These are phyloP conservation scores for Anadara kagoshimensis DNA, from an alignment of 1,140 invertebrate genomes.

Conservation along the genomic window DNA sequence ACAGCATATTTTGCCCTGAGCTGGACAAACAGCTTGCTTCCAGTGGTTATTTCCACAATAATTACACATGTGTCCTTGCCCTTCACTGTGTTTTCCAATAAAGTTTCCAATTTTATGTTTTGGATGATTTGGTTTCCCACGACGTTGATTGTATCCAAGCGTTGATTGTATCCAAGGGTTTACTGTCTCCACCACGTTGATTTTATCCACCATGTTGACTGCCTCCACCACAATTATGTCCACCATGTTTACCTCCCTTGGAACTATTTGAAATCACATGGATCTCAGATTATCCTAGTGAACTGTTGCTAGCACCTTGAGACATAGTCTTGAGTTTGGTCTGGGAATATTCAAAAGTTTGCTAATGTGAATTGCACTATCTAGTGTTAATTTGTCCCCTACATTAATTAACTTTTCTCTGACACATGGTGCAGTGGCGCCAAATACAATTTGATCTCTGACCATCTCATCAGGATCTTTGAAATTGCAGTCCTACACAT, in stretches of 20 bases:
- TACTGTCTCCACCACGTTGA: too few species aligned
- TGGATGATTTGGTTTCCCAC: too few species aligned
- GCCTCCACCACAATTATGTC: neutral
- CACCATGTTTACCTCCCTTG: too few species aligned
- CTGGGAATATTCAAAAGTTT: slow-evolving; percentile 30
- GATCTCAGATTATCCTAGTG: too few species aligned
- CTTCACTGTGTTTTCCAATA: too few species aligned
- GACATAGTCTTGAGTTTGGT: slow-evolving; percentile 35
- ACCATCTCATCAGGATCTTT: slow-evolving; percentile 30
- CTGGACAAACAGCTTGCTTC: slow-evolving; percentile 9
- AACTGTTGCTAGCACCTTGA: too few species aligned
- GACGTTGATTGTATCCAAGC: too few species aligned
- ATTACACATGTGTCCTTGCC: too few species aligned
- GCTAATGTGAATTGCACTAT: slow-evolving; percentile 39
- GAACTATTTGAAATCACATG: too few species aligned
- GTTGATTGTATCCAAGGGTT: too few species aligned
- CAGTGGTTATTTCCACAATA: slow-evolving; percentile 6
- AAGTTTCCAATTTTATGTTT: too few species aligned
- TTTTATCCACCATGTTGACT: neutral
- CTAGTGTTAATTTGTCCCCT: slow-evolving; percentile 38
- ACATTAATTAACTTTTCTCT: slow-evolving; percentile 46
- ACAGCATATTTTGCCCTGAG: slow-evolving; percentile 24
- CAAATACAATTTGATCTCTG: slow-evolving; percentile 41
- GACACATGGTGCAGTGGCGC: slow-evolving; percentile 25
- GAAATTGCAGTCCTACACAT: slow-evolving; percentile 35